Evolutionary conservation across 2,888 invertebrate genomes (phyloP).

Genomic region (Aromia moschata): DNA sequence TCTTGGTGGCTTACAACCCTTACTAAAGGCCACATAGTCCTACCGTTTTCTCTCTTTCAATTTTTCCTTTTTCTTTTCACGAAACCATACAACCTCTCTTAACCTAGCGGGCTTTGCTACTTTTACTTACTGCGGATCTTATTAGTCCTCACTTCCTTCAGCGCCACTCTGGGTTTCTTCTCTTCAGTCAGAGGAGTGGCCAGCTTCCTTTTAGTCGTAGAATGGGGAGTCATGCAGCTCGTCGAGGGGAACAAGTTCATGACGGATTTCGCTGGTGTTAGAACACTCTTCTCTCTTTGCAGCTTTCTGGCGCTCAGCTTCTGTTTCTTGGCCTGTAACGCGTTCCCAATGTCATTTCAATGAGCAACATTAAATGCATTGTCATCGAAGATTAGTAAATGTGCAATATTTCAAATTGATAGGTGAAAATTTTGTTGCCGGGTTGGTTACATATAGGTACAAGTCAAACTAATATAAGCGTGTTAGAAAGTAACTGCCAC

Average conservation of each 20-base stretch:
- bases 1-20: no score
- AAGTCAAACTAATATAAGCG: no score
- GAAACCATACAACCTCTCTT: no score
- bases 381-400: no score
- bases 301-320: slow-evolving; percentile 68
- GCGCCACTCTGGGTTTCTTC: slow-evolving; percentile 25
- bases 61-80: no score
- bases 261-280: slow-evolving; percentile 38
- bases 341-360: not conserved
- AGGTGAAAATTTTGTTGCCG: no score
- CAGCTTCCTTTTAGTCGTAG: slow-evolving; percentile 36
- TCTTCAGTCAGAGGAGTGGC: slow-evolving; percentile 31
- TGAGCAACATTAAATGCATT: no score
- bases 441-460: no score
- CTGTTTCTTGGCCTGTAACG: slow-evolving; percentile 64
- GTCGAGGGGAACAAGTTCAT: slow-evolving; percentile 40
- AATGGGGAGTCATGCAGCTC: slow-evolving; percentile 21
- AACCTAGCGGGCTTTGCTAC: no score
- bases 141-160: not conserved
- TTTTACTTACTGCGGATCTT: slow-evolving; percentile 5
- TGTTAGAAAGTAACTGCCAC: slow-evolving; percentile 4
- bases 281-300: slow-evolving; percentile 47
- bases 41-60: no score
- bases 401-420: no score
- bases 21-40: no score